Evolutionary conservation across 2,113 vertebrate genomes (phyloP), one percentile per base, ranked within the genome.

Genomic region (Gobiocypris rarus): DNA sequence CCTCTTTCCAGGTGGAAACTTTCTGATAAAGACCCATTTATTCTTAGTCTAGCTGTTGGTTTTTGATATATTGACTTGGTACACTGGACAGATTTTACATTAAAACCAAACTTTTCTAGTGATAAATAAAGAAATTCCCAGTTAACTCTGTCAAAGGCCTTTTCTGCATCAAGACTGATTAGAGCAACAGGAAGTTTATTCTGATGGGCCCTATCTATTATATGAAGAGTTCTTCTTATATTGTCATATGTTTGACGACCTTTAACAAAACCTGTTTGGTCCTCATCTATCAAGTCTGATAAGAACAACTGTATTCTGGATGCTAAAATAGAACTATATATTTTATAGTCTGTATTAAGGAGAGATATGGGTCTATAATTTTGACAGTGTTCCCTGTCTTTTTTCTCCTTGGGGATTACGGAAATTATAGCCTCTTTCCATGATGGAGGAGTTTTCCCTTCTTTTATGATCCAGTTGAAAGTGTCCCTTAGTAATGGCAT

Each of bases 251-350:
- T 63, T 63, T 63, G 11, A 13, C 26, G 61, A 13, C 61, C 61
- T 63, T 63, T 63, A 63, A 63, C 61, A 63, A 63, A 63, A 28
- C 61, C 59, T 15, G 59, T 63, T 63, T 63, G 59, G 59, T 63
- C 43, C 9, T 43, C 43, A 43, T 43, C 43, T 43, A 43, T 43
- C 43, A 43, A 9, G 43, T 43, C 43, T 43, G 43, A 43, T 43
- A 43, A 43, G 8, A 43, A 43, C 43, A 43, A 9, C 8, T 43
- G 43, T 43, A 43, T 43, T 63, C 59, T 63, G 10, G 59, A 63
- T 28, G 59, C 59, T 14, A 63, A 63, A 4, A 63, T 63, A 63
- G 11, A 63, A 13, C 59, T 63, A 28, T 26, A 63, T 1, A 63
- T 63, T 26, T 63, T 63, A 28, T 63, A 63, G 13, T 63, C 59